Percentiles rank a stretch among this genome's conserved stretches.
Evolutionary conservation across 2,797 vertebrate genomes (phyloP).

Genomic region (Enteromius viviparus): DNA sequence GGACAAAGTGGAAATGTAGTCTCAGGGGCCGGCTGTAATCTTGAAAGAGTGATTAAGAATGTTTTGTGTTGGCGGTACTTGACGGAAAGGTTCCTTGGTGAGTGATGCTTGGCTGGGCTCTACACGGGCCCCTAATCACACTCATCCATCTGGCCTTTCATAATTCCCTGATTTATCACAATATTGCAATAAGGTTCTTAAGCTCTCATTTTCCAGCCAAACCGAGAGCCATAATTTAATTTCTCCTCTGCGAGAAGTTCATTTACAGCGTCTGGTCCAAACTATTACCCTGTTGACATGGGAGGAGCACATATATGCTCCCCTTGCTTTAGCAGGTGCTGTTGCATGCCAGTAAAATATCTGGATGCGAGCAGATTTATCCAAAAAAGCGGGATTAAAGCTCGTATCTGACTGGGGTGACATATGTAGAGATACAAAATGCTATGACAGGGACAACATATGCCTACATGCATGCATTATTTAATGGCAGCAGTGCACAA

Average conservation of each 20-base stretch:
- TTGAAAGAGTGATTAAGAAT: slow-evolving; percentile 41
- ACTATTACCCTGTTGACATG: slow-evolving; percentile 62
- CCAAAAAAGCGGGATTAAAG: slow-evolving; percentile 5
- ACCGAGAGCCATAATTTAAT: slow-evolving; percentile 70
- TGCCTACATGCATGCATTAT: slow-evolving; percentile 33
- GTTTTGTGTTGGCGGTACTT: slow-evolving; percentile 14
- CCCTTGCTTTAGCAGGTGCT: slow-evolving; percentile 40
- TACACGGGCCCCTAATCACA: slow-evolving; percentile 46
- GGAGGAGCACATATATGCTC: slow-evolving; percentile 29
- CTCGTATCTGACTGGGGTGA: slow-evolving; percentile 5
- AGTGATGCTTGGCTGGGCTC: slow-evolving; percentile 40
- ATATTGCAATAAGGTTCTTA: slow-evolving; percentile 50
- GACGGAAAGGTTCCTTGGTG: slow-evolving; percentile 41
- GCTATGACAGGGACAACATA: slow-evolving; percentile 32
- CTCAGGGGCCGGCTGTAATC: slow-evolving; percentile 11
- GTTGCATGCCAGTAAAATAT: slow-evolving; percentile 14
- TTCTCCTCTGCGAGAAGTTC: slow-evolving; percentile 74
- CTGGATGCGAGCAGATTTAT: slow-evolving; percentile 16
- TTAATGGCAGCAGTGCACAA: slow-evolving; percentile 12
- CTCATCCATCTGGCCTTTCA: slow-evolving; percentile 50
- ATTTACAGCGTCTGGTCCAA: slow-evolving; percentile 76
- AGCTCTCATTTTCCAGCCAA: slow-evolving; percentile 54
- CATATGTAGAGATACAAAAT: slow-evolving; percentile 40
- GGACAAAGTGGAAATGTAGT: slow-evolving; percentile 35
- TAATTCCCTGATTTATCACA: slow-evolving; percentile 54